Base-by-base conservation (phyloP, 2,888 invertebrate species). In the Nipponacmea schrenckii region DNA sequence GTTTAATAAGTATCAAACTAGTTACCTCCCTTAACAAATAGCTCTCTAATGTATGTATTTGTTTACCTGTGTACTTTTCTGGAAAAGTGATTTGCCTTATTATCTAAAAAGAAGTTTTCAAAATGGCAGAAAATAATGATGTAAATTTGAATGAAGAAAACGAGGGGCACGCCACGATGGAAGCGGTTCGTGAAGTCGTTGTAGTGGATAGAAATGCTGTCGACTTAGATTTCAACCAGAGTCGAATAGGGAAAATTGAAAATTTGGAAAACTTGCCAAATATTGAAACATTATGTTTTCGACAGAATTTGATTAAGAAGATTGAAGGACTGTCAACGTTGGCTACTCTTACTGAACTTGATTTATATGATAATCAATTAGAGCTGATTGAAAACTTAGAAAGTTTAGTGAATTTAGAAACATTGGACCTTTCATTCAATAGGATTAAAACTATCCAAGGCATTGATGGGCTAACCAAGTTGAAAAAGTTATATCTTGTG, bases 321-420 rank as follows among this genome's bases (percentile, higher is more conserved):
- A 97, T 99, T 80, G 97, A 97, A 88, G 96, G 97, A 84, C 89
- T 98, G 44, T 89, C 92, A 67, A 93, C 92, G 0, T 90, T 98
- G 26, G 92, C 91, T 2, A 94, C 94, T 0, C 91, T 99, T 15
- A 92, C 92, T 24, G 97, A 98, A 86, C 90, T 99, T 65, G 98
- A 99, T 86, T 90, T 99, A 5, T 97, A 98, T 89, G 99, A 99
- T 89, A 99, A 99, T 90, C 97, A 98, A 90, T 94, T 99, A 68
- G 93, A 93, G 0, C 92, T 93, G 79, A 95, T 99, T 80, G 96
- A 97, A 89, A 96, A 97, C 88, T 91, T 99, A 71, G 94, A 95
- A 70, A 89, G 91, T 15, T 92, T 99, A 15, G 93, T 94, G 1
- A 97, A 97, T 90, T 91, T 99, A 65, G 93, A 96, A 95, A 96